Percentiles rank a stretch among this genome's conserved stretches.
Conservation (phyloP, 2,888 invertebrate genomes). For the Raillietiella orientalis region DNA sequence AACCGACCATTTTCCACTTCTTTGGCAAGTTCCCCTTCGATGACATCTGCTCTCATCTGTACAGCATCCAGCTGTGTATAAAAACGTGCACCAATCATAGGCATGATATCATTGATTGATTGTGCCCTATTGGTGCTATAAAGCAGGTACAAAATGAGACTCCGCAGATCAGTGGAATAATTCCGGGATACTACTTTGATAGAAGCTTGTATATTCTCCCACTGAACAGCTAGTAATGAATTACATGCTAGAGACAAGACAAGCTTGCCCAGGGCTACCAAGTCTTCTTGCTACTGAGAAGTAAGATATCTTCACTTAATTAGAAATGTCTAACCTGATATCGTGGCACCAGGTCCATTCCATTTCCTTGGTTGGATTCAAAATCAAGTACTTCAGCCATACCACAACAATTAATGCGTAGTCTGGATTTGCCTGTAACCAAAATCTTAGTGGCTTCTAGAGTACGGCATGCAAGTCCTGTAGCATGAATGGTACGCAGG, state of each 20-base stretch:
- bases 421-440: constrained; percentile 29
- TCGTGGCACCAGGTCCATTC: neutral
- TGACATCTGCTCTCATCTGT: constrained; percentile 50
- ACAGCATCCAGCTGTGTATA: constrained; percentile 78
- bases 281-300: constrained; percentile 44
- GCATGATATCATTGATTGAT: constrained; percentile 85
- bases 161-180: constrained; percentile 60
- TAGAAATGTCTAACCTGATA: no score
- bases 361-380: constrained; percentile 8
- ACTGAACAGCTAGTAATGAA: constrained; percentile 48
- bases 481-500: constrained; percentile 55
- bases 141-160: constrained; percentile 61
- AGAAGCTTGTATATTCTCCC: constrained; percentile 55
- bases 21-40: constrained; percentile 63
- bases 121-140: constrained; percentile 16
- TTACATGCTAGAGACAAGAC: constrained; percentile 78
- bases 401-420: constrained; percentile 45
- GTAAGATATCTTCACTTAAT: constrained; percentile 5
- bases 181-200: constrained; percentile 52
- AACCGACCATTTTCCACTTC: constrained; percentile 86
- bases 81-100: constrained; percentile 89
- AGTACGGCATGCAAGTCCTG: constrained; percentile 39
- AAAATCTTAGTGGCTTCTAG: constrained; percentile 78
- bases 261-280: constrained; percentile 60
- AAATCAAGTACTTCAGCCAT: constrained; percentile 43